Evolutionary conservation across 2,797 vertebrate genomes (phyloP), one percentile per base, ranked within the genome.

Genomic region (Pogoniulus pusillus): DNA sequence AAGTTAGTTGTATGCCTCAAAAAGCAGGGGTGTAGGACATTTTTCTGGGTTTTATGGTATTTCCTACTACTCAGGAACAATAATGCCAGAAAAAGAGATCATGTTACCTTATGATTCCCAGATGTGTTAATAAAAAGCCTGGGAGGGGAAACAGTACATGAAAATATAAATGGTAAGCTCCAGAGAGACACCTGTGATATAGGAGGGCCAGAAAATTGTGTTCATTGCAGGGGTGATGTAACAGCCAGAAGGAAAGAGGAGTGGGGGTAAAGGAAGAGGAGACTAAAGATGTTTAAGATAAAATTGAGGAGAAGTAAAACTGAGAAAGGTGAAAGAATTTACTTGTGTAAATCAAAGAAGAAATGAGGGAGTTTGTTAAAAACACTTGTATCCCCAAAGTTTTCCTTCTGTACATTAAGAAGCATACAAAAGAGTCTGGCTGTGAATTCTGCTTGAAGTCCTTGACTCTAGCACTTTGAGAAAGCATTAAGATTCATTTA

Each of bases 401-500:
- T 92, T 88, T 88, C n/a, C 37, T 78, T 68, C 57, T 10, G 3
- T 41, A 47, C 23, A 9, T 92, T 80, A 49, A 78, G 85, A 92
- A 45, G 30, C 41, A 91, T 73, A 47, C 64, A 27, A 57, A 85
- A 81, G 22, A 70, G 72, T 55, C 58, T 86, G 53, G 82, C 65
- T 63, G 41, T 82, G 65, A 88, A 73, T 96, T 76, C 77, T 71
- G 59, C 64, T 91, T 66, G 53, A 83, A 93, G 83, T 72, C 58
- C 72, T 82, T n/a, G 34, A 41, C 65, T 92, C 66, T 64, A 79
- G 49, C 63, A 71, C 71, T 87, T 81, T 55, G 75, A 85, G 59
- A 71, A 62, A 75, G 15, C 65, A 85, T 72, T 90, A 82, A 70
- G 68, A 65, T 73, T 91, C 32, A 86, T 78, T 90, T 87, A 75